These are phyloP conservation scores for Mylabris sibirica DNA, from an alignment of 2,888 invertebrate genomes.

Conservation along the genomic window DNA sequence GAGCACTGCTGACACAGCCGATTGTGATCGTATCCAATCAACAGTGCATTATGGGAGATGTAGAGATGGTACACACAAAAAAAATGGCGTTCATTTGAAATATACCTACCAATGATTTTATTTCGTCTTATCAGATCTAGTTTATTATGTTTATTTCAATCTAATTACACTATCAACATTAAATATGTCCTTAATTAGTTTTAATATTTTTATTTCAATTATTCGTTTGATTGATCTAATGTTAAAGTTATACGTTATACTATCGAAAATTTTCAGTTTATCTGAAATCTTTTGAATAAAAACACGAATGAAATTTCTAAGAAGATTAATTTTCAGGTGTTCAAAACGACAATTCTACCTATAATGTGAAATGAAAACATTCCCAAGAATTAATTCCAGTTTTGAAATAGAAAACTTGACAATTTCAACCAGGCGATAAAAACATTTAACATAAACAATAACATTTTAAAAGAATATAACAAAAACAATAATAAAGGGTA, in stretches of 20 bases:
- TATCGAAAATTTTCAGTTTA: no score
- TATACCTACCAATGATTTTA: not conserved
- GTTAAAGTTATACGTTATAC: no score
- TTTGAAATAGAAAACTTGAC: not conserved
- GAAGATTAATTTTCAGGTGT: slow-evolving; percentile 2
- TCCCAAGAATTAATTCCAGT: not conserved
- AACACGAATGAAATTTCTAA: not conserved
- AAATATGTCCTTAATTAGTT: no score
- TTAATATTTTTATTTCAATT: no score
- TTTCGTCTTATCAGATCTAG: not conserved
- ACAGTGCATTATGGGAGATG: not conserved
- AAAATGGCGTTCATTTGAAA: not conserved
- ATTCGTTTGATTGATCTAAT: not conserved
- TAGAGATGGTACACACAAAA: not conserved
- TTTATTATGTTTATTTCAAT: no score
- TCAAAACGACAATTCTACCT: not conserved
- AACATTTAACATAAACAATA: not conserved
- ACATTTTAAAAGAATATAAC: not conserved
- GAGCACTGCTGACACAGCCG: not conserved
- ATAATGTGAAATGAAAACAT: not conserved
- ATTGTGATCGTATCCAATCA: not conserved
- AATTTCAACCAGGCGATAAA: not conserved
- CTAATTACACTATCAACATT: no score
- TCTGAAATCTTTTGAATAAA: not conserved
- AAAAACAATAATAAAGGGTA: not conserved